phyloP scores from a whole-genome alignment of 2,797 vertebrate genomes.

The Notolabrus celidotus region DNA sequence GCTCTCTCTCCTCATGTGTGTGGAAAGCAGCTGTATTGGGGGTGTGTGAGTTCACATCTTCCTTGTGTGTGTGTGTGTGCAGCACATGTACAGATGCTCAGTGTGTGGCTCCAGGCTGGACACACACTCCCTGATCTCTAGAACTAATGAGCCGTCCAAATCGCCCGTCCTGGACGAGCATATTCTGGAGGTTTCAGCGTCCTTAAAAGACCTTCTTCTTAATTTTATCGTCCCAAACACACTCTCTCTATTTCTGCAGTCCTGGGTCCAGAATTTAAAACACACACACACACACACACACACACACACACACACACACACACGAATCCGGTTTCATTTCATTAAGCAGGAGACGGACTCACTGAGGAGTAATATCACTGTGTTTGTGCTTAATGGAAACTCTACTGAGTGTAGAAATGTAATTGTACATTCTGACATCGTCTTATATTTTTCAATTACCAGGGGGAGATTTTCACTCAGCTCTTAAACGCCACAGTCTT shows the following conservation, averaged over 20 bases:
- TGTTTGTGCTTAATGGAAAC: constrained; percentile 1
- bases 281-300: no score
- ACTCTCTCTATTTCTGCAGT: constrained; percentile 19
- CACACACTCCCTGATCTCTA: constrained; percentile 46
- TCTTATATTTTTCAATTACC: not conserved
- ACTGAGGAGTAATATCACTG: not conserved
- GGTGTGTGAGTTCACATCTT: not conserved
- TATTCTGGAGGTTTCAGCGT: constrained; percentile 1
- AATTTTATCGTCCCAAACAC: constrained; percentile 12
- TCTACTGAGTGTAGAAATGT: not conserved
- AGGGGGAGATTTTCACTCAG: not conserved
- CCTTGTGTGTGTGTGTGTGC: not conserved
- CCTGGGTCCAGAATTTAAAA: constrained; percentile 10
- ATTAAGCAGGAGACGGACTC: constrained; percentile 4
- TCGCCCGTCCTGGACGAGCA: constrained; percentile 16
- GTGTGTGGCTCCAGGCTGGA: constrained; percentile 45
- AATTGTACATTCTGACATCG: not conserved
- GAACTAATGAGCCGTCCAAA: constrained; percentile 47
- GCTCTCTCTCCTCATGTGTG: not conserved
- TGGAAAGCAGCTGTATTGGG: no score
- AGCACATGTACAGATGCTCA: not conserved
- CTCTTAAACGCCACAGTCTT: not conserved
- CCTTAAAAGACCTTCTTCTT: constrained; percentile 20
- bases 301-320: not conserved
- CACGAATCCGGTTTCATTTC: not conserved